phyloP scores from a whole-genome alignment of 2,888 invertebrate species.

The Idaea straminata region DNA sequence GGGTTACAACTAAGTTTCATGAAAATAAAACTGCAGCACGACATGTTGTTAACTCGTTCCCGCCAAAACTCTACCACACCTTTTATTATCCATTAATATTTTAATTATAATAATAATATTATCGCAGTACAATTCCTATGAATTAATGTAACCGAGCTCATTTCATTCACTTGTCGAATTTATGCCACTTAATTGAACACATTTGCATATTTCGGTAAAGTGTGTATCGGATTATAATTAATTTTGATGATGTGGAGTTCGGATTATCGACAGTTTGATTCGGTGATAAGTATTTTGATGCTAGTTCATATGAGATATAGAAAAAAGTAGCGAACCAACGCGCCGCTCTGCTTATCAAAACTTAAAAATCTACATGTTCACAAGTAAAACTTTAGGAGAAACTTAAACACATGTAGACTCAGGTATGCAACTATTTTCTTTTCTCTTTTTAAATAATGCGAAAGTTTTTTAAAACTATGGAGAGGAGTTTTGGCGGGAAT shows the following conservation, averaged over 20 bases:
- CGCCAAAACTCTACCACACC: too few species aligned
- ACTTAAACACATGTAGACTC: too few species aligned
- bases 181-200: conserved; percentile 19
- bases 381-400: too few species aligned
- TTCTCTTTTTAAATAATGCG: too few species aligned
- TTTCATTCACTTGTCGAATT: conserved; percentile 22
- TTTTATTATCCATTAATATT: not conserved
- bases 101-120: not conserved
- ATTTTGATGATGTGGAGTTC: not conserved
- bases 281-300: not conserved
- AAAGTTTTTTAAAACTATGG: too few species aligned
- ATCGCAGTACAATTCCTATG: conserved; percentile 4
- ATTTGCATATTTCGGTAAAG: conserved; percentile 21
- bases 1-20: too few species aligned
- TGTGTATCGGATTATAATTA: not conserved
- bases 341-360: not conserved
- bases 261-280: conserved; percentile 1
- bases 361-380: not conserved
- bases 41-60: too few species aligned
- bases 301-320: not conserved
- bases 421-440: too few species aligned
- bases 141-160: conserved; percentile 18
- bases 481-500: too few species aligned
- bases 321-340: not conserved
- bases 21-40: too few species aligned